Conservation (phyloP, 2,888 invertebrate species). For the Xanthia icteritia region DNA sequence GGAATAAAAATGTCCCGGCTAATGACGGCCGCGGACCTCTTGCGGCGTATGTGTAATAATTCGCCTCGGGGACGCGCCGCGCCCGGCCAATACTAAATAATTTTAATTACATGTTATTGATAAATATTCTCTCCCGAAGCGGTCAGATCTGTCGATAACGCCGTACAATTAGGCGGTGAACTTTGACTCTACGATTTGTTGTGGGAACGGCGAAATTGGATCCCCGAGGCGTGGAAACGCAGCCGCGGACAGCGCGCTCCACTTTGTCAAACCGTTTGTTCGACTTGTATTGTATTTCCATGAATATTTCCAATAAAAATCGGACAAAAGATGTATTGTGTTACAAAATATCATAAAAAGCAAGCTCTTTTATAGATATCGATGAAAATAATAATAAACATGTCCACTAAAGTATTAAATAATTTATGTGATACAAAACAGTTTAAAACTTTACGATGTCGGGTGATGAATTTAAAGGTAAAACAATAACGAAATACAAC, state of each 20-base stretch:
- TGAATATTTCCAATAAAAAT: constrained; percentile 54
- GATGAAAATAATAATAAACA: constrained; percentile 69
- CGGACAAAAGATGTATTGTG: constrained; percentile 49
- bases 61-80: constrained; percentile 82
- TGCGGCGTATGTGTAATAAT: constrained; percentile 89
- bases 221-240: constrained; percentile 74
- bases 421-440: constrained; percentile 68
- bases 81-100: constrained; percentile 84
- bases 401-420: constrained; percentile 65
- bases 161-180: constrained; percentile 88
- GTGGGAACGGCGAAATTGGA: constrained; percentile 87
- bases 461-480: constrained; percentile 68
- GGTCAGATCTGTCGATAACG: constrained; percentile 86
- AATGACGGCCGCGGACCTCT: constrained; percentile 87
- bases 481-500: constrained; percentile 72
- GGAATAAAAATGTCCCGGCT: constrained; percentile 89
- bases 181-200: constrained; percentile 88
- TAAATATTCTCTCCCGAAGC: constrained; percentile 87
- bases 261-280: constrained; percentile 52
- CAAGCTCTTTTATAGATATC: constrained; percentile 61
- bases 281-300: constrained; percentile 45
- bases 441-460: constrained; percentile 68
- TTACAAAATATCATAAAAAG: constrained; percentile 60
- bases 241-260: constrained; percentile 46
- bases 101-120: constrained; percentile 91